Evolutionary conservation across 2,113 vertebrate species (phyloP).

Genomic region (Lucifuga dentata): DNA sequence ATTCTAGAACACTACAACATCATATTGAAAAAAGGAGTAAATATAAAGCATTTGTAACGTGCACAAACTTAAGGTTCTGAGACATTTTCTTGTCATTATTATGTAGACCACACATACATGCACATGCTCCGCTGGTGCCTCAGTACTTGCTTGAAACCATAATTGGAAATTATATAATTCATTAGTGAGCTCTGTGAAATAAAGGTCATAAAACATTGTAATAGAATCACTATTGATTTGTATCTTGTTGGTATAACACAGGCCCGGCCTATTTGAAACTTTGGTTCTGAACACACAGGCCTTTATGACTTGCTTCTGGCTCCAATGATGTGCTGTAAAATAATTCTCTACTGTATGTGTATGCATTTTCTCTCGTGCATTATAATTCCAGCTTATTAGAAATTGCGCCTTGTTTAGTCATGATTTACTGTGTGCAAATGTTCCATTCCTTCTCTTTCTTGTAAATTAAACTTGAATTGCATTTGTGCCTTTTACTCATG

Average conservation of each 20-base stretch:
- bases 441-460: constrained; percentile 20
- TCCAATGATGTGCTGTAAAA: constrained; percentile 25
- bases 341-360: constrained; percentile 8
- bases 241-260: constrained; percentile 23
- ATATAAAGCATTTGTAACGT: no score
- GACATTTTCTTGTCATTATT: constrained; percentile 42
- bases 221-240: constrained; percentile 62
- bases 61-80: constrained; percentile 29
- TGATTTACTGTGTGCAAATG: not conserved
- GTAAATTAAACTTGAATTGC: constrained; percentile 15
- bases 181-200: constrained; percentile 66
- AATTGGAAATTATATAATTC: constrained; percentile 52
- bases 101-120: constrained; percentile 32
- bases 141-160: constrained; percentile 27
- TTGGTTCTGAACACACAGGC: constrained; percentile 7
- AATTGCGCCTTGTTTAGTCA: constrained; percentile 27
- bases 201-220: constrained; percentile 53
- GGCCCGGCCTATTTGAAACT: constrained; percentile 28
- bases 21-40: no score
- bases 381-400: constrained; percentile 27
- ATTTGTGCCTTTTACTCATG: constrained; percentile 34
- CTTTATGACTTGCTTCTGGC: constrained; percentile 8
- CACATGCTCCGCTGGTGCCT: constrained; percentile 25
- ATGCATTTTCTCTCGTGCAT: constrained; percentile 3
- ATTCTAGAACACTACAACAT: no score